Conservation (phyloP, 2,797 vertebrate genomes). For the Bradypodion pumilum region DNA sequence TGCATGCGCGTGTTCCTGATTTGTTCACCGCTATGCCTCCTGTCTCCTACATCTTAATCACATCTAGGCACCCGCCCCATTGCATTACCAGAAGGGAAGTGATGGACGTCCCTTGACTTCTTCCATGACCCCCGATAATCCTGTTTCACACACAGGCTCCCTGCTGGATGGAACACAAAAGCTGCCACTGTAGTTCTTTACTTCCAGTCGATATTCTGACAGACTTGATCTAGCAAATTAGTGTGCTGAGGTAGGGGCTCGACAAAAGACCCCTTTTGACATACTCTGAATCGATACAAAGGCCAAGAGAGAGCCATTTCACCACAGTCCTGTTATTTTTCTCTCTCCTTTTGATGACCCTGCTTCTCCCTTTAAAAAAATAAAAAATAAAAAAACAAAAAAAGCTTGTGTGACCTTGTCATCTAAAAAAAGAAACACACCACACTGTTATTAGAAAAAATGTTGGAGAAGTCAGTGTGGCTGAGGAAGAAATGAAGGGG, state of each 20-base stretch:
- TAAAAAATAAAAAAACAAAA: conserved; percentile 18
- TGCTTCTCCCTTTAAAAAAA: conserved; percentile 69
- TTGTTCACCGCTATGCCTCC: conserved; percentile 80
- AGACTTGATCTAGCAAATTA: conserved; percentile 99
- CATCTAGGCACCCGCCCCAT: conserved; percentile 85
- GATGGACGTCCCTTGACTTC: conserved; percentile 96
- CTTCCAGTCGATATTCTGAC: conserved; percentile 96
- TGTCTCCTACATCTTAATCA: conserved; percentile 94
- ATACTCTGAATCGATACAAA: conserved; percentile 93
- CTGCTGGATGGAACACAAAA: conserved; percentile 94
- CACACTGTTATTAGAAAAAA: conserved; percentile 74
- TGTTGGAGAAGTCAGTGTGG: conserved; percentile 77
- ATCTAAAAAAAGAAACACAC: conserved; percentile 18
- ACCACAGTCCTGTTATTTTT: conserved; percentile 79
- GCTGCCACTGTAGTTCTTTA: conserved; percentile 88
- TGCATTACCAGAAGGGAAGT: conserved; percentile 89
- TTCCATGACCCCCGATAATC: conserved; percentile 98
- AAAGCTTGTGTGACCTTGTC: conserved; percentile 76
- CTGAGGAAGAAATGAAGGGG: conserved; percentile 24
- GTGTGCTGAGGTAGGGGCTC: conserved; percentile 95
- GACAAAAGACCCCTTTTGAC: conserved; percentile 97
- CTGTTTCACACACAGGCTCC: conserved; percentile 98
- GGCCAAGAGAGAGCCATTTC: conserved; percentile 88
- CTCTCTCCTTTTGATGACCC: conserved; percentile 83
- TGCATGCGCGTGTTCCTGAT: conserved; percentile 85